Percentiles rank a stretch among this genome's conserved stretches.
phyloP scores from a whole-genome alignment of 2,888 invertebrate genomes.

The Mythimna impura region DNA sequence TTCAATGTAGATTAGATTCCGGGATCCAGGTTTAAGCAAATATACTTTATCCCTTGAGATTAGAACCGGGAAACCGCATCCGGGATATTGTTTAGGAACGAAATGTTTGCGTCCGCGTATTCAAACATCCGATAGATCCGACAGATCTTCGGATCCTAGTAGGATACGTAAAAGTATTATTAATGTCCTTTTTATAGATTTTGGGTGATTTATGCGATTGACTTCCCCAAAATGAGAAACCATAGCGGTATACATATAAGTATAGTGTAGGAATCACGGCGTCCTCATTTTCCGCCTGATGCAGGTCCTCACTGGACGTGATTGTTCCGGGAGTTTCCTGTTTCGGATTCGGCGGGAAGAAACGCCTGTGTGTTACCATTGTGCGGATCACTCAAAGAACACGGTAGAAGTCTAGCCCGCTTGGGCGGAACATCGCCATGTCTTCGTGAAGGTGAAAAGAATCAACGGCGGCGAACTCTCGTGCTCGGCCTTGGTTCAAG shows the following conservation, averaged over 20 bases:
- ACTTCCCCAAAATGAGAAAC: background rate
- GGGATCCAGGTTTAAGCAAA: constrained; percentile 36
- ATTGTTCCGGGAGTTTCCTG: too few relatives aligned
- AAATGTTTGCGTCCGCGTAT: constrained; percentile 14
- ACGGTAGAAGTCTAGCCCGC: too few relatives aligned
- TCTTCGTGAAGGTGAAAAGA: too few relatives aligned
- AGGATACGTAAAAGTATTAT: background rate
- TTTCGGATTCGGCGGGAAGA: too few relatives aligned
- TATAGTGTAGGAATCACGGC: too few relatives aligned
- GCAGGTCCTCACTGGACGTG: too few relatives aligned
- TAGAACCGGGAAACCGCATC: constrained; percentile 35
- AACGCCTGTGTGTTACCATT: too few relatives aligned
- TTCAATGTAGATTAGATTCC: constrained; percentile 47
- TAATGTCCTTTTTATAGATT: background rate
- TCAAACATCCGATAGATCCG: background rate
- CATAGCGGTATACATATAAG: background rate
- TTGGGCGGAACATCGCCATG: too few relatives aligned
- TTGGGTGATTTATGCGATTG: background rate
- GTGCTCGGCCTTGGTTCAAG: too few relatives aligned
- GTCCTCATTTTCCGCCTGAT: too few relatives aligned
- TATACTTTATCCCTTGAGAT: constrained; percentile 52
- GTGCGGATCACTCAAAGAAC: too few relatives aligned
- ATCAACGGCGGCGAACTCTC: too few relatives aligned
- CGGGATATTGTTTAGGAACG: constrained; percentile 11
- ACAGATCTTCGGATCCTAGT: background rate